Conservation (phyloP, 1,140 invertebrate genomes). For the Diplogasteroides magnus region DNA sequence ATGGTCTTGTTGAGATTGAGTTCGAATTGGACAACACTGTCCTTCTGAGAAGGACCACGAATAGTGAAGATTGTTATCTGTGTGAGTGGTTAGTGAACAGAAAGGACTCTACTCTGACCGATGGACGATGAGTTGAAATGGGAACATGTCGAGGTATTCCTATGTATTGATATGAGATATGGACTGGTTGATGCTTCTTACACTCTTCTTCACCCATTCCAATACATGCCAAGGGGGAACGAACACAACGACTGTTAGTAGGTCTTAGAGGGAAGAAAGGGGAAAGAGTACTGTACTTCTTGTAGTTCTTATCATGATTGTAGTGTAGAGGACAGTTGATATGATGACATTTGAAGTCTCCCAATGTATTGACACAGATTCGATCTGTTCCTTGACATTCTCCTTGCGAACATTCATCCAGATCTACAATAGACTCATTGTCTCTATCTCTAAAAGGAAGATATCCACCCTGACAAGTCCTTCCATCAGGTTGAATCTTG, state of each 20-base stretch:
- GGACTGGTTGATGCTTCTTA: conserved; percentile 37
- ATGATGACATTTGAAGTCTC: conserved; percentile 76
- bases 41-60: conserved; percentile 41
- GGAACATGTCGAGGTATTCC: conserved; percentile 51
- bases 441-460: not conserved
- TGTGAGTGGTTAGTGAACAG: not conserved
- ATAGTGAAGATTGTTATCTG: conserved; percentile 45
- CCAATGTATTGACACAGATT: conserved; percentile 81
- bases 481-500: conserved; percentile 57
- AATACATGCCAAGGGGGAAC: conserved; percentile 36
- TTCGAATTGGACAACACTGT: conserved; percentile 52
- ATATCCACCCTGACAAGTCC: conserved; percentile 52
- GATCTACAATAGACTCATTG: no score
- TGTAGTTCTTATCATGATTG: conserved; percentile 66
- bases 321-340: conserved; percentile 80
- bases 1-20: conserved; percentile 38
- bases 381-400: conserved; percentile 66
- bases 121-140: conserved; percentile 51
- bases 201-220: conserved; percentile 35
- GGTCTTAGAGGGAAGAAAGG: not conserved
- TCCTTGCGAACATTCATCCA: conserved; percentile 72
- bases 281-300: conserved; percentile 63
- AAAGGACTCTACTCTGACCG: conserved; percentile 21
- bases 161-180: conserved; percentile 54
- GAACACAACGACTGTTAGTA: conserved; percentile 47